phyloP scores from a whole-genome alignment of 2,113 vertebrate genomes.

The zebrafish (Danio rerio) region DNA sequence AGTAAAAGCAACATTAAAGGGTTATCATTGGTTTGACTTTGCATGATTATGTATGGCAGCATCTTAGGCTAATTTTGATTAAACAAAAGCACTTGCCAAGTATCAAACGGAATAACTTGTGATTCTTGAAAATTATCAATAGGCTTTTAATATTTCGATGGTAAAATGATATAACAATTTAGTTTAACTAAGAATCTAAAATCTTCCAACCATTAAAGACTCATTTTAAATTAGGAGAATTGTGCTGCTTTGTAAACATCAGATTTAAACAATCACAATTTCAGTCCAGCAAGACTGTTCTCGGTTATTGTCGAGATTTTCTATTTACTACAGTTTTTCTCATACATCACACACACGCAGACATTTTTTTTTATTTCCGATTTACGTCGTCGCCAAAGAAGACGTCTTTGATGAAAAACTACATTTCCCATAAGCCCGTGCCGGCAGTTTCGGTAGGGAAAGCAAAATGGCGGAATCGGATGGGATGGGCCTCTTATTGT shows the following conservation, averaged over 20 bases:
- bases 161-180: no score
- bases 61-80: not conserved
- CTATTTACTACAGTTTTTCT: not conserved
- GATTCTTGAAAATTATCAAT: no score
- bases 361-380: not conserved
- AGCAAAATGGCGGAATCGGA: slow-evolving; percentile 81
- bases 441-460: slow-evolving; percentile 53
- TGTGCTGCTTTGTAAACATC: not conserved
- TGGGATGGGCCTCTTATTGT: slow-evolving; percentile 68
- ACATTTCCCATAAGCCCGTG: slow-evolving; percentile 64
- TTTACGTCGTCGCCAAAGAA: not conserved
- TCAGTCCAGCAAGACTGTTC: not conserved
- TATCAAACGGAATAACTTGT: not conserved
- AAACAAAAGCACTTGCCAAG: not conserved
- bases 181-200: not conserved
- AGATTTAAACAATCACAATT: not conserved
- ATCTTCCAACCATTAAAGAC: not conserved
- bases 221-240: not conserved
- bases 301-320: not conserved
- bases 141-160: no score
- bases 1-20: not conserved
- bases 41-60: not conserved
- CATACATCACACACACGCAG: not conserved
- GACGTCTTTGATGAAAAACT: slow-evolving; percentile 44
- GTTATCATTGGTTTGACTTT: not conserved